Base-by-base conservation (phyloP, 2,888 invertebrate species). In the Drosophila koepferae region DNA sequence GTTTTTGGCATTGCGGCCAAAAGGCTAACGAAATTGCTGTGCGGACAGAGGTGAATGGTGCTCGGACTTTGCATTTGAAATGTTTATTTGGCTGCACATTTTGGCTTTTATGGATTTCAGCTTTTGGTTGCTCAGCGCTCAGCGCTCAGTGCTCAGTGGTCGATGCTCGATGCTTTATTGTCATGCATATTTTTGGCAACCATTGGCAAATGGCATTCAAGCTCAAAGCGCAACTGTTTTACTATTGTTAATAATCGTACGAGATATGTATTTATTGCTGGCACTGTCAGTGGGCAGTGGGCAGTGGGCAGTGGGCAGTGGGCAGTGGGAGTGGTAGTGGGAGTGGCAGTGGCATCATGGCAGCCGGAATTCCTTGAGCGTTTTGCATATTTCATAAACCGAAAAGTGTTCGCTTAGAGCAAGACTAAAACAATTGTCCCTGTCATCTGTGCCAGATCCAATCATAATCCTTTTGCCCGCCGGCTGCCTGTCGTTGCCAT, bases 371-470 rank as follows among this genome's bases (percentile, higher is more conserved):
- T 73, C 84, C 81, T 86, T 73, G 73, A 82, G 73, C 75, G 84
- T 63, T 82, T 86, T 82, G 82, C 84, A 82, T 82, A 82, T 86
- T 82, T 82, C 72, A 82, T 86, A 84, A 86, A 54, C 71, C 43
- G 66, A 67, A 71, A 83, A 86, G 62, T 77, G 74, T 69, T 70
- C 54, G 65, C 70, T 73, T 65, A 49, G 54, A 69, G 67, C 71
- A 38, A 69, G 51, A 63, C 48, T 63, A 69, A 80, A 86, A 77
- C 82, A 82, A 82, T 86, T 72, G 82, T 68, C 69, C 43, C 71
- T 61, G 53, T 43, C 63, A 48, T 59, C 67, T 51, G 64, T 31
- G 12, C 34, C 74, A 41, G 55, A 23, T 61, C 34, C 73, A 72
- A 56, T 55, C 53, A 53, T 51, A 55, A 63, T 63, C 56, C 63